Conservation (phyloP, 2,888 invertebrate species). For the Fragum whitleyi region DNA sequence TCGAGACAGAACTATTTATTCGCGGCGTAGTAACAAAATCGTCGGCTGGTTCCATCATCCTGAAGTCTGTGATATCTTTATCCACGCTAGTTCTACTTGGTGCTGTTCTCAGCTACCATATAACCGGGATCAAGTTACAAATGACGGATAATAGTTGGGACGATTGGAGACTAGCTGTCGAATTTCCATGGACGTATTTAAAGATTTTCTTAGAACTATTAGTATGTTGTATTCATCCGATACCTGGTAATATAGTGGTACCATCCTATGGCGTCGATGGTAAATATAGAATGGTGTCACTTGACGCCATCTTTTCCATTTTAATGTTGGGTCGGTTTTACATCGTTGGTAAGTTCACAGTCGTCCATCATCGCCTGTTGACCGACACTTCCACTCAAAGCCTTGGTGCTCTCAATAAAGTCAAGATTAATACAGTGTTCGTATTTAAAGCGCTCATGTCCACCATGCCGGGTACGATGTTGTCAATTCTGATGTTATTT, state of each 20-base stretch:
- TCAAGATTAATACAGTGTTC: constrained; percentile 78
- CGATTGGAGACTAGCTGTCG: constrained; percentile 76
- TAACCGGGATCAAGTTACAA: constrained; percentile 70
- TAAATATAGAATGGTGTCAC: constrained; percentile 62
- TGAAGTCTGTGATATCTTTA: constrained; percentile 71
- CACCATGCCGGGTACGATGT: constrained; percentile 74
- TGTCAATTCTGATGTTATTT: constrained; percentile 72
- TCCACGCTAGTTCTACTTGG: constrained; percentile 69
- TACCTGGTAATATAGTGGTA: constrained; percentile 70
- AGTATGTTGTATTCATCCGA: constrained; percentile 75
- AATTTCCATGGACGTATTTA: constrained; percentile 65
- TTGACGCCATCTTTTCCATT: constrained; percentile 76
- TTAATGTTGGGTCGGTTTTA: constrained; percentile 76
- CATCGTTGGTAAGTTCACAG: constrained; percentile 73
- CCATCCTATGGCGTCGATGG: constrained; percentile 66
- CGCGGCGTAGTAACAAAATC: constrained; percentile 64
- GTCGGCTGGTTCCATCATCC: constrained; percentile 63
- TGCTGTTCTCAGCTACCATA: constrained; percentile 69
- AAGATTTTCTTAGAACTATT: constrained; percentile 71
- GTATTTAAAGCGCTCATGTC: constrained; percentile 80
- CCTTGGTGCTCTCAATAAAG: constrained; percentile 77
- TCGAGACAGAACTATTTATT: constrained; percentile 74
- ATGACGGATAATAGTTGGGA: constrained; percentile 77
- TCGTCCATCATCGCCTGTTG: constrained; percentile 74
- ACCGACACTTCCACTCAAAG: constrained; percentile 78